Base-by-base conservation (phyloP, 2,797 vertebrate species). In the Philypnodon macrostomus region DNA sequence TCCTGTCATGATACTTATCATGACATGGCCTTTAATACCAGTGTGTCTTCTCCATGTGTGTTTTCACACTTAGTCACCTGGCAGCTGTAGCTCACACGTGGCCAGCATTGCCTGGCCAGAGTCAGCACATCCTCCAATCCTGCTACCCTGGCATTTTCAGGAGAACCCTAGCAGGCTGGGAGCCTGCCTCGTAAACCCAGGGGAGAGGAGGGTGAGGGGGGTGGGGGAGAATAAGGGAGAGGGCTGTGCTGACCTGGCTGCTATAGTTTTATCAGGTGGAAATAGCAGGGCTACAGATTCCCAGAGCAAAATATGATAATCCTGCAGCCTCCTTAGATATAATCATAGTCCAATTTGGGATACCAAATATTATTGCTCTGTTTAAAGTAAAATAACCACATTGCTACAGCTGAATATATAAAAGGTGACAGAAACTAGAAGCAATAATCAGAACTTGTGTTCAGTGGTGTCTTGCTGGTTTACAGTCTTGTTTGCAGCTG, bases 31-130 rank as follows among this genome's bases (percentile, higher is more conserved):
- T 75, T 77, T 70, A 79, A 75, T 80, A 78, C 75, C 72, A 69
- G 51, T 36, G 48, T 70, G 58, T 71, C 74, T 73, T 65, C 31
- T 17, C 58, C 34, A 29, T 42, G 18, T 42, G 33, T 54, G 37
- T 66, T 64, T 68, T 72, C 68, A 72, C 69, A 58, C 75, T 83
- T 81, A 73, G 87, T 91, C 87, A 87, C 87, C 87, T 88, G 88
- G 85, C 87, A 90, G 87, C 89, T 90, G 88, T 85, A 87, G 78
- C 84, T 85, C 87, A 88, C 88, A 90, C 85, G 83, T 88, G 87
- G 88, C 84, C 84, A 83, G 83, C 79, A 84, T 82, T 51, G 62
- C 76, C 73, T 15, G 58, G 68, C 70, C 82, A 75, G 71, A 85
- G 87, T 91, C 90, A 91, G 90, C 90, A 91, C 81, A 90, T 90